Base-by-base conservation (phyloP, 1,140 invertebrate genomes). In the Onthophagus taurus region DNA sequence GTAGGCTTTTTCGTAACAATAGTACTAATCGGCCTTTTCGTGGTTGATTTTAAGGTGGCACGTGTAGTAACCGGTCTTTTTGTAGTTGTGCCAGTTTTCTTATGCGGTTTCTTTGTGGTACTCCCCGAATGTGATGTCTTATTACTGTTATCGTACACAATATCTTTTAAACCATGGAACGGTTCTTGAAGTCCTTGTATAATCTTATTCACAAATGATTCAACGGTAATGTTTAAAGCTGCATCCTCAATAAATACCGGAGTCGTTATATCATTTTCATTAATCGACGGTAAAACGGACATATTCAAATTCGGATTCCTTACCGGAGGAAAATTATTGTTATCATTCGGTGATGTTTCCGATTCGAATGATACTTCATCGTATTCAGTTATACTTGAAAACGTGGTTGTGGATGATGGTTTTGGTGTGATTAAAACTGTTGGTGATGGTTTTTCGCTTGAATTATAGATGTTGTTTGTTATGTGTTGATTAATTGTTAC, bases 301-400 rank as follows among this genome's bases (percentile, higher is more conserved):
- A 75, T 75, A 43, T 86, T 87, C 0, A 85, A 63, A 65, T 84
- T 81, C 0, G 85, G 85, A 61, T 88, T 85, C 38, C 84, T 72
- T 2, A 86, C 85, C 0, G 85, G 85, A 19, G 85, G 85, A 64
- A 89, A 89, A 49, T 85, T 86, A 13, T 80, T 77, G 4, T 81
- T 61, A 44, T 85, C 80, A 48, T 85, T 79, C 0, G 77, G 71
- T 1, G 76, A 73, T n/a, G 59, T 54, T 47, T 54, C 47, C 20
- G 42, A 29, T 30, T 54, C 51, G 3, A 51, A 45, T 1, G 49
- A 48, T 5, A 50, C 48, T 7, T 51, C 39, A 31, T 54, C 50
- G 7, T 42, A 45, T 8, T 42, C 35, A 44, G 43, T 39, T 47
- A 19, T 51, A 35, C 45, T 59, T 9, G 54, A 45, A 1, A 50